A percentile compares a stretch with the other conserved stretches of the same genome.
Conservation (phyloP, 64 coral and sea anemone species). For the Montipora efflorescens region DNA sequence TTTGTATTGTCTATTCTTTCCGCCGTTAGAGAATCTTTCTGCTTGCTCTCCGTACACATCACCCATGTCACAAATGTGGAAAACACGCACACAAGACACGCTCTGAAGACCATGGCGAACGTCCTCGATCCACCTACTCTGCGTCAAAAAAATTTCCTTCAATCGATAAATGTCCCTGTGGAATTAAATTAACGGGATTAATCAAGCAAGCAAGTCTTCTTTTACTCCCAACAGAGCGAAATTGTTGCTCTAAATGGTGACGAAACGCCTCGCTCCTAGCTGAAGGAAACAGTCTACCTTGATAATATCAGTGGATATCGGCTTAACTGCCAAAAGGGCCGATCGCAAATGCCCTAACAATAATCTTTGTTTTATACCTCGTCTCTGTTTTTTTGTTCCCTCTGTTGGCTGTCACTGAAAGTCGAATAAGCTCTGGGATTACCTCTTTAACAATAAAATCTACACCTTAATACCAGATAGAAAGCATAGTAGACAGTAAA, state of each 20-base stretch:
- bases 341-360: background rate
- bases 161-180: background rate
- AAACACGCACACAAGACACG: background rate
- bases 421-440: background rate
- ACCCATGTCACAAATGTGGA: background rate
- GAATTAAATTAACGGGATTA: background rate
- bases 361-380: constrained; percentile 43
- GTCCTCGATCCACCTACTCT: background rate
- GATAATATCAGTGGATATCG: constrained; percentile 36
- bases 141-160: background rate
- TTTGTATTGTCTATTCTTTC: background rate
- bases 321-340: constrained; percentile 8
- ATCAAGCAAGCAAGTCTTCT: background rate
- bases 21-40: background rate
- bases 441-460: constrained; percentile 14
- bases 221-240: background rate
- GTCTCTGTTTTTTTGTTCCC: constrained; percentile 13
- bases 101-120: background rate
- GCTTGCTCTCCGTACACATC: background rate
- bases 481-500: background rate
- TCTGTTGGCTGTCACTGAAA: background rate
- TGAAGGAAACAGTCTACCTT: background rate
- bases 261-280: background rate
- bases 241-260: background rate
- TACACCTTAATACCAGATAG: background rate